Base-by-base conservation (phyloP, 2,888 invertebrate species). In the Cheilosia grossa region DNA sequence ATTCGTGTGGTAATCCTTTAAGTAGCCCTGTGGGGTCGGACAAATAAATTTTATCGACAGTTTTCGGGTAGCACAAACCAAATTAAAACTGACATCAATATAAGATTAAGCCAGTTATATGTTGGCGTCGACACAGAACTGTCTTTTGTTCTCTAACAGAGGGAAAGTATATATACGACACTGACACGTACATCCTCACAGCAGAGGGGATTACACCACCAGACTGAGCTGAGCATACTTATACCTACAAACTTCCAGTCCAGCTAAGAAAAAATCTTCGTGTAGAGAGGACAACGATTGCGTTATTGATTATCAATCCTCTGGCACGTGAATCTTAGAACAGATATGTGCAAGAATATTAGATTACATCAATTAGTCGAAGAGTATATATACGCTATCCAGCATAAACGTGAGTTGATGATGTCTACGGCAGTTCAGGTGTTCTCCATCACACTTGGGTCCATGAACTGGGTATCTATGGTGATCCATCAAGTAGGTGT, bases 71-170 rank as follows among this genome's bases (percentile, higher is more conserved):
- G 49, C 53, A 17, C n/a, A n/a, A 40, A 21, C 21, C 66, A 63
- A 63, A 72, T 75, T 63, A 63, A 81, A 70, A 70, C 37, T 61
- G 85, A 81, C 81, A 81, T 85, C 75, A 72, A 85, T 85, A 81
- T 67, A 58, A 72, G 56, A 72, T 53, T 85, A 70, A 81, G 81
- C 59, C 72, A 81, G 75, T 81, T 81, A 72, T 75, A 56, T 27
- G 21, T 37, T 80, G 42, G 66, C 61, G 37, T 13, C 21, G 30
- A 56, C 13, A 56, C 30, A 42, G 10, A 13, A 58, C 13, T 19
- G 21, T 63, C 56, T 49, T 63, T 33, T 21, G 49, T 63, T 33
- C 9, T 9, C 30, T 15, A 15, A 63, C n/a, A 13, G 13, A 19
- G 15, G 19, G 58, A 40, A 58, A 40, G 21, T 7, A 40, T 15